Evolutionary conservation across 2,113 vertebrate species (phyloP), one percentile per base, ranked within the genome.

Genomic region (Lampris megalopsis): DNA sequence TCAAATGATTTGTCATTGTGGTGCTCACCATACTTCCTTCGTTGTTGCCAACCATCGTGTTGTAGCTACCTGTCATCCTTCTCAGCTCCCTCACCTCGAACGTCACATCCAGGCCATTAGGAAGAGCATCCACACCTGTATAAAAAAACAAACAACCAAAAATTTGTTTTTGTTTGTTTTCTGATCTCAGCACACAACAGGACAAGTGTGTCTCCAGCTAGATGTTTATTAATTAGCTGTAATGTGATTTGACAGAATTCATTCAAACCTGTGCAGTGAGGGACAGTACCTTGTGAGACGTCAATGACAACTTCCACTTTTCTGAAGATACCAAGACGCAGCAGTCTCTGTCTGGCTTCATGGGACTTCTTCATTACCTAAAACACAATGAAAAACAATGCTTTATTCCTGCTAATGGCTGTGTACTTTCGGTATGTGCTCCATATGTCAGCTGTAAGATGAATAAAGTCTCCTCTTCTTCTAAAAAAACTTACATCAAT

Each of bases 31-130:
- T 99, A 68, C 97, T 98, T 82, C 98, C 98, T 89, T 99, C 98
- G 0, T 98, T 99, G 91, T 99, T 99, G 63, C 98, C 98, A 24
- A 99, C 97, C 97, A 98, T 98, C 6, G 97, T 99, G 91, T 98
- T 98, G 75, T 98, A 98, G 80, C 97, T 99, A 85, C 97, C 97
- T 0, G 98, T 99, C 70, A 99, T 59, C 52, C 96, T 93, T 71
- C 97, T 93, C 49, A 99, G 74, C 61, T 99, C 98, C 0, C 94
- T 96, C n/a, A 99, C 97, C 57, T 99, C 96, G 68, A 99, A 99
- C 0, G 95, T 99, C 43, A 99, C 96, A 1, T 99, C 98, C 3
- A 99, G 91, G 41, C 97, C 98, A 0, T 99, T 98, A 0, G 98
- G 96, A 80, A 98, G 95, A 0, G 98, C 97, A 7, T 95, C 95